A percentile compares a stretch with the other conserved stretches of the same genome.
Evolutionary conservation across 2,113 vertebrate genomes (phyloP).

Genomic region (Mungos mungo): DNA sequence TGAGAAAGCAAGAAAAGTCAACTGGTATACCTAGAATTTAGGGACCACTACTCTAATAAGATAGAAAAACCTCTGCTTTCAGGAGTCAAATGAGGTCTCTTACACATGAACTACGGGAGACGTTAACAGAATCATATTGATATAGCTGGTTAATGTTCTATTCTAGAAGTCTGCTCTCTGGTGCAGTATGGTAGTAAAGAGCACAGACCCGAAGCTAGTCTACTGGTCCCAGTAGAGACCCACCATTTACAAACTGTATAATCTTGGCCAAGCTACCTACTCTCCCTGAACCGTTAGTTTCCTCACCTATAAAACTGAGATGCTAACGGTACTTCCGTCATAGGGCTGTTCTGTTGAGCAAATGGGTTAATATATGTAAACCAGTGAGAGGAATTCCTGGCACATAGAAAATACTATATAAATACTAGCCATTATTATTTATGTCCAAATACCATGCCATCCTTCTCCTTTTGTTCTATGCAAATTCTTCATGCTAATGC

Average conservation of each 20-base stretch:
- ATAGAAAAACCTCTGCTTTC: background rate
- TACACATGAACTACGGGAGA: background rate
- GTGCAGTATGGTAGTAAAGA: background rate
- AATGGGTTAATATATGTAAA: slow-evolving; percentile 31
- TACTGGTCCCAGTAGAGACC: background rate
- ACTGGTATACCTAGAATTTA: background rate
- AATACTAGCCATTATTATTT: slow-evolving; percentile 48
- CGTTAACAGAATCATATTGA: background rate
- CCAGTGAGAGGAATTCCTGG: background rate
- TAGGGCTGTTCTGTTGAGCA: background rate
- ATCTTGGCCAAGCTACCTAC: background rate
- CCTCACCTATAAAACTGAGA: background rate
- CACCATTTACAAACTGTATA: background rate
- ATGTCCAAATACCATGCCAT: slow-evolving; percentile 31
- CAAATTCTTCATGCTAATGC: slow-evolving; percentile 64
- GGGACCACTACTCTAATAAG: background rate
- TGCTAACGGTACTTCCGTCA: background rate
- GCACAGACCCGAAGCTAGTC: background rate
- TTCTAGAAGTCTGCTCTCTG: background rate
- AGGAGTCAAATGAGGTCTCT: background rate
- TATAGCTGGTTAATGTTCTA: background rate
- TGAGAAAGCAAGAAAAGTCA: background rate
- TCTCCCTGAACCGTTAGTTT: background rate
- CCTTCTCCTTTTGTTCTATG: slow-evolving; percentile 62
- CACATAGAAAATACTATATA: slow-evolving; percentile 4